These are phyloP conservation scores for Cyprinella venusta DNA, from an alignment of 2,797 vertebrate species.

Conservation along the genomic window DNA sequence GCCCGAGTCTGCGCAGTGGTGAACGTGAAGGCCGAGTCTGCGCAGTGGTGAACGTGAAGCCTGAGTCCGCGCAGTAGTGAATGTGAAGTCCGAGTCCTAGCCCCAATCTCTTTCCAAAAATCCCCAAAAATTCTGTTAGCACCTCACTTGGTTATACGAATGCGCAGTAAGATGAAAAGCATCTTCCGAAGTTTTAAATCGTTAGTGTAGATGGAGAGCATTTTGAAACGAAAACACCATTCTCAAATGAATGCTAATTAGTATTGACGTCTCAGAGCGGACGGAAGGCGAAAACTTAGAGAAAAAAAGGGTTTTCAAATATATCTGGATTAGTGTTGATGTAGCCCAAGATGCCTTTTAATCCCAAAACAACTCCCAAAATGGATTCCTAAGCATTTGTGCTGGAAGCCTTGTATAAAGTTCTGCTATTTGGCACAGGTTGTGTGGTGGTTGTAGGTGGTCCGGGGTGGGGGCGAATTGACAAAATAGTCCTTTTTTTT, in stretches of 20 bases:
- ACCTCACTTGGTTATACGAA: no score
- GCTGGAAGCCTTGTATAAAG: background rate
- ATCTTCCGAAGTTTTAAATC: background rate
- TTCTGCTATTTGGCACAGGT: background rate
- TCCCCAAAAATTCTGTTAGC: no score
- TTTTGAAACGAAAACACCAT: no score
- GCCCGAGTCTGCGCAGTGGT: no score
- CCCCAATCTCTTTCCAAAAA: no score
- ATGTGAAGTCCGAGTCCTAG: no score
- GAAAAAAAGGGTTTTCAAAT: background rate
- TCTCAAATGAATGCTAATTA: no score
- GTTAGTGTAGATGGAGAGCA: background rate
- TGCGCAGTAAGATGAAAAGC: background rate
- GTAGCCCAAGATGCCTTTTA: background rate
- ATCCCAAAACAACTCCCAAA: background rate
- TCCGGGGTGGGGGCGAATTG: background rate
- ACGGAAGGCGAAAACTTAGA: background rate
- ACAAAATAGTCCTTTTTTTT: background rate
- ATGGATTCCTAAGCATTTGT: background rate
- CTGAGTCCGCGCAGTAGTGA: no score
- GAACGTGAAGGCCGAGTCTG: no score
- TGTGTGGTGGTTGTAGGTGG: slow-evolving; percentile 32
- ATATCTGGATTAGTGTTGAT: background rate
- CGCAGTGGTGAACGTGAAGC: no score
- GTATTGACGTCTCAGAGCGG: background rate